Base-by-base conservation (phyloP, 2,113 vertebrate genomes). In the Caranx melampygus region DNA sequence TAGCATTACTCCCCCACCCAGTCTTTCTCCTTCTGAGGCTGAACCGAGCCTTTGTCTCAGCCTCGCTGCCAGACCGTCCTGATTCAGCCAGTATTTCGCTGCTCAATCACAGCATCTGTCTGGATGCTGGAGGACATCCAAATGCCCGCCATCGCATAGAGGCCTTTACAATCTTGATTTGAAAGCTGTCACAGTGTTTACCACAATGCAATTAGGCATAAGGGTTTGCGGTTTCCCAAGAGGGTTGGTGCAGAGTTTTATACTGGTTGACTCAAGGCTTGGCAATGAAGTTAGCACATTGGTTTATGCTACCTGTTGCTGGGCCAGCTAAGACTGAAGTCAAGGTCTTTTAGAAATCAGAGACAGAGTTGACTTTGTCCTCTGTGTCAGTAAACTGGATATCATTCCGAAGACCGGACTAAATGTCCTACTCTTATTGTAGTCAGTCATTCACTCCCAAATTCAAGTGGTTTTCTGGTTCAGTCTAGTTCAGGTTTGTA, bases 1-100 rank as follows among this genome's bases (percentile, higher is more conserved):
- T 91, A 90, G 90, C 88, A 88, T 91, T 69, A 86, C 85, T 82
- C 82, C 72, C 84, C 78, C 75, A n/a, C 35, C 70, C 31, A 5
- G 12, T 16, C 76, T 63, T 49, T 66, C 83, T 72, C 74, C 59
- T 82, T 67, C 62, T 15, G 35, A 78, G 60, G 74, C 85, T 94
- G 88, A 94, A 94, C 80, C 79, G 15, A 80, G 82, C 81, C 93
- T 94, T 94, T 95, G 94, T 95, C 88, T 91, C 63, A 51, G 66
- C 66, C 31, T 62, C 63, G 2, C 47, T 67, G 75, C 67, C 78
- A 76, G 82, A 82, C 74, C 3, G 66, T 12, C 79, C 31, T 62
- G 78, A 86, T 87, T 88, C 82, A 75, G 81, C 71, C 85, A 31
- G 64, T 14, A 15, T 11, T 76, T 51, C 20, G 14, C 72, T 88